Base-by-base conservation (phyloP, 2,113 vertebrate species). In the Menidia beryllina region DNA sequence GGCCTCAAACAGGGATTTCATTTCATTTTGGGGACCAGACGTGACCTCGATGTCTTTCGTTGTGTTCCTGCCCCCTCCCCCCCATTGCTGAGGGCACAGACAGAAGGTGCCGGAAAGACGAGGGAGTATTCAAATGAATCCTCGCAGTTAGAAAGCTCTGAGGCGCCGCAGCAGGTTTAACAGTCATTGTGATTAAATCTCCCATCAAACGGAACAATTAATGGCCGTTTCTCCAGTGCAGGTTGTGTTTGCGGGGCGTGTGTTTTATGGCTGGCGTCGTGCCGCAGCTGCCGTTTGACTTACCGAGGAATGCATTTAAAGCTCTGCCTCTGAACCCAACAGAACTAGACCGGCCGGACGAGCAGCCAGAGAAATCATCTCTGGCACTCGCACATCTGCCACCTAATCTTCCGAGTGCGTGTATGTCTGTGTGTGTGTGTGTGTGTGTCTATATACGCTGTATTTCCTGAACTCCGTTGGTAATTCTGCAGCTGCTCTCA, bases 261-360 rank as follows among this genome's bases (percentile, higher is more conserved):
- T 59, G 30, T 34, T 30, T 23, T 64, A 21, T 24, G 66, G 49
- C 24, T 57, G 64, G 71, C 66, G 62, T 79, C 81, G 75, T 76
- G 77, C 41, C 68, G 69, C 72, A 74, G 48, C 49, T 69, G 73
- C 63, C 69, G 84, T 77, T 89, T 56, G 55, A 68, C 82, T 89
- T 89, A 71, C 86, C 51, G 75, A 84, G 79, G 86, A 88, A 91
- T 85, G 85, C 57, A 84, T 89, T 88, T 88, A 85, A 88, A 87
- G 89, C 86, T 88, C 81, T 77, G 64, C 55, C 52, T 43, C 56
- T 61, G 48, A 77, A 43, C 61, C 47, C 30, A 81, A 48, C 51
- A 59, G n/a, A 63, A 61, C 60, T 12, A 25, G 65, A 76, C 56
- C 57, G 54, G 51, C 55, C 23, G 25, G 72, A 72, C 68, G 60